Evolutionary conservation across 2,113 vertebrate species (phyloP).

Genomic region (Delphinus delphis): DNA sequence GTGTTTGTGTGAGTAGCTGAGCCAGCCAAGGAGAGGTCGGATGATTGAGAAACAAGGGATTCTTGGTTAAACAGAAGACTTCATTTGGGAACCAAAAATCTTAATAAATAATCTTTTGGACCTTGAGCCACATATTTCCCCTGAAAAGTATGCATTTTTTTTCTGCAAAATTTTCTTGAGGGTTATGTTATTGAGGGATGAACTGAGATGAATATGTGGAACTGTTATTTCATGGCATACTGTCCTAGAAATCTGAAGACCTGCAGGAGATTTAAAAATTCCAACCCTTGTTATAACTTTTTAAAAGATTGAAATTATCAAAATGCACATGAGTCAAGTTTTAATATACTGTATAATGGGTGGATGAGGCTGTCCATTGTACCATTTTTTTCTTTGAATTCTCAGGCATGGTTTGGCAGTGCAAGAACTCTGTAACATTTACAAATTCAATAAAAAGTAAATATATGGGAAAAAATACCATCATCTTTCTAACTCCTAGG

Average conservation of each 20-base stretch:
- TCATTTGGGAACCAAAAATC: slow-evolving; percentile 76
- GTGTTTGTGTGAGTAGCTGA: slow-evolving; percentile 68
- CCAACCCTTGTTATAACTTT: slow-evolving; percentile 67
- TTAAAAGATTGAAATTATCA: slow-evolving; percentile 64
- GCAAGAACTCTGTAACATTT: slow-evolving; percentile 84
- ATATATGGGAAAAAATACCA: slow-evolving; percentile 49
- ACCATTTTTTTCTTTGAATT: slow-evolving; percentile 75
- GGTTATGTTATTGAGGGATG: slow-evolving; percentile 61
- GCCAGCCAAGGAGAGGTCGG: slow-evolving; percentile 72
- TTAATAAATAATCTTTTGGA: slow-evolving; percentile 67
- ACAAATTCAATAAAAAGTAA: slow-evolving; percentile 84
- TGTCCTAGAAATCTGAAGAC: slow-evolving; percentile 65
- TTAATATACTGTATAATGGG: slow-evolving; percentile 74
- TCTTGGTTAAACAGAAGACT: slow-evolving; percentile 65
- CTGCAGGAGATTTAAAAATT: slow-evolving; percentile 65
- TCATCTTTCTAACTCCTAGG: not conserved
- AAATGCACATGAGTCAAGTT: slow-evolving; percentile 75
- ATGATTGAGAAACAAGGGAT: slow-evolving; percentile 21
- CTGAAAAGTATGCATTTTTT: slow-evolving; percentile 63
- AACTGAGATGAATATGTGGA: slow-evolving; percentile 58
- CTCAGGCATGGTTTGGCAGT: slow-evolving; percentile 82
- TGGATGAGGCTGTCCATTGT: slow-evolving; percentile 82
- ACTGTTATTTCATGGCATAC: slow-evolving; percentile 60
- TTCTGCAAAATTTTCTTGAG: slow-evolving; percentile 66
- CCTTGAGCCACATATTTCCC: slow-evolving; percentile 75